phyloP scores from a whole-genome alignment of 1,140 invertebrate genomes.

The Solen grandis region DNA sequence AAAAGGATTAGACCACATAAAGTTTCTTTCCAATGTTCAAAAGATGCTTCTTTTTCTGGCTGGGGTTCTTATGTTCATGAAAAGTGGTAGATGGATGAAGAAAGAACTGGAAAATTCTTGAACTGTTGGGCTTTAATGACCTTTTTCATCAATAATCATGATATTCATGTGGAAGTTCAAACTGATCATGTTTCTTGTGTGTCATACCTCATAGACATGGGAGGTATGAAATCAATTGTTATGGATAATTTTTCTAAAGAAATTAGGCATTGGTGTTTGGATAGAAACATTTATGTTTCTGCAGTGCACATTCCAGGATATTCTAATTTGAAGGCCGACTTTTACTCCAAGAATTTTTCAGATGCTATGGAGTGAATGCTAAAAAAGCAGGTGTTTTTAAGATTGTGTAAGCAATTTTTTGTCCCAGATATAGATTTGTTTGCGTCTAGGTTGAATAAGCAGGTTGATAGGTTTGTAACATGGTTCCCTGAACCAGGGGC shows the following conservation, averaged over 20 bases:
- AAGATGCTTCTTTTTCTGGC: no score
- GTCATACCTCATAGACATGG: conserved; percentile 48
- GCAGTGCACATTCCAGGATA: conserved; percentile 29
- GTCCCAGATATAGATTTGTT: conserved; percentile 11
- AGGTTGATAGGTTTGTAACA: conserved; percentile 14
- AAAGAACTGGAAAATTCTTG: no score
- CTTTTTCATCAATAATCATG: background rate
- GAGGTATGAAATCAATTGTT: conserved; percentile 9
- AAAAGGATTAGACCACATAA: background rate
- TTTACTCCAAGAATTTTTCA: conserved; percentile 12
- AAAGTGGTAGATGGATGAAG: no score
- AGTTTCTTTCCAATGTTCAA: no score
- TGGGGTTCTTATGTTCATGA: no score
- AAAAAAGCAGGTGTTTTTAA: conserved; percentile 39
- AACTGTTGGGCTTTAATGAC: conserved; percentile 19
- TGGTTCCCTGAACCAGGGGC: conserved; percentile 16
- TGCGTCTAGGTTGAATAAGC: conserved; percentile 3
- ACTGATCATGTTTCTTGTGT: conserved; percentile 42
- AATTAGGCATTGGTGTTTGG: conserved; percentile 48
- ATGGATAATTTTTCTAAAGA: conserved; percentile 19
- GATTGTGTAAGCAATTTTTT: conserved; percentile 36
- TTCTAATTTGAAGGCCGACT: conserved; percentile 29
- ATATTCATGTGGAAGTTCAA: conserved; percentile 26
- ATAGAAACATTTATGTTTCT: conserved; percentile 40
- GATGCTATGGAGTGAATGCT: conserved; percentile 43